Base-by-base conservation (phyloP, 2,888 invertebrate genomes). In the Parasteatoda lunata region DNA sequence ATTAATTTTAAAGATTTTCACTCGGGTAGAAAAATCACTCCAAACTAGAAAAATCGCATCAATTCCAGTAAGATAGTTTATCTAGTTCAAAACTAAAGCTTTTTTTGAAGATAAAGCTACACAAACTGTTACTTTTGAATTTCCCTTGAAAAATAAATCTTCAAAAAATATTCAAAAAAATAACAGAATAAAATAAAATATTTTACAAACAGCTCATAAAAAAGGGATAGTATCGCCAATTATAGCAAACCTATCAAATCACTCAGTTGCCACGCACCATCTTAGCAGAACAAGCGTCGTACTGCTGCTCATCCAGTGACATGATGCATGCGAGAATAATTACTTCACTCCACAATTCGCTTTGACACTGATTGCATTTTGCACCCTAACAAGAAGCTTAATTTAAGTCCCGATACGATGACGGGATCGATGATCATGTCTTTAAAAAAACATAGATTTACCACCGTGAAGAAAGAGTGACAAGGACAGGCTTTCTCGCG, bases 281-380 rank as follows among this genome's bases (percentile, higher is more conserved):
- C 59, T 7, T 9, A 8, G 59, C 59, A 13, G 59, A 0, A n/a
- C 30, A 59, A 59, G 59, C 11, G 59, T 0, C 8, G 59, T 4
- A n/a, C 59, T 59, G 59, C 7, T 59, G 59, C 59, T 59, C 7
- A 13, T 11, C 59, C n/a, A 11, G 54, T 51, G 65, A 71, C 84
- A 52, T 84, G 84, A 84, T 84, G 77, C 84, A 84, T 84, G 84
- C 72, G 84, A 84, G 70, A 84, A 84, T 84, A 84, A 84, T 84
- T 84, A 83, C 84, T 77, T 73, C 72, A 68, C 73, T 66, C 73
- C 77, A 30, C 68, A 45, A 72, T 54, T 47, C 52, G 66, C 77
- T 73, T 66, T 84, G 84, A 84, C 84, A 84, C 77, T 84, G 84
- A 84, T 84, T 84, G 84, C 84, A 84, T 84, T 78, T 72, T 52